Conservation (phyloP, 1,140 invertebrate species). For the Lasaia peninsularis region DNA sequence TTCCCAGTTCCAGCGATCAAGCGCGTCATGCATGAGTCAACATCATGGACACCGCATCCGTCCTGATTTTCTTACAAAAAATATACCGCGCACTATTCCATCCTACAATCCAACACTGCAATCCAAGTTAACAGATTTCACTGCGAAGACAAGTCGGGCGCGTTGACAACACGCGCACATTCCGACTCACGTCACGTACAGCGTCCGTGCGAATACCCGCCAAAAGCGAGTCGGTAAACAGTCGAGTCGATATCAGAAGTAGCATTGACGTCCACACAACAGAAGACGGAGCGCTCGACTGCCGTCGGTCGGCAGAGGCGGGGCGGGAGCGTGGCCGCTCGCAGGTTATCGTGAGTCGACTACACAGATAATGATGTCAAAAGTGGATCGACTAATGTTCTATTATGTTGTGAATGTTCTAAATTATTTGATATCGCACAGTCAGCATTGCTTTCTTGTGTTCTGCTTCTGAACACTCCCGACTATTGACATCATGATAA, state of each 20-base stretch:
- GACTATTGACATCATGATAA: conserved; percentile 34
- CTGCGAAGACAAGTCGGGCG: conserved; percentile 40
- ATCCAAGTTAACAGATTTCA: conserved; percentile 70
- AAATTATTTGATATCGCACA: conserved; percentile 48
- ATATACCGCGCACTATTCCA: conserved; percentile 41
- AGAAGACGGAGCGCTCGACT: conserved; percentile 58
- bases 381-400: conserved; percentile 75
- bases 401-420: conserved; percentile 70
- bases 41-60: conserved; percentile 68
- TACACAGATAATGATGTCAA: conserved; percentile 76
- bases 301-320: conserved; percentile 37
- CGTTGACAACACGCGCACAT: conserved; percentile 56
- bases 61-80: conserved; percentile 56
- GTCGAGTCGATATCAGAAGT: conserved; percentile 12
- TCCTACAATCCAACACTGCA: conserved; percentile 72
- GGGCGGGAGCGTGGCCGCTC: conserved; percentile 55
- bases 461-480: conserved; percentile 18
- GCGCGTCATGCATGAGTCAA: conserved; percentile 72
- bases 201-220: conserved; percentile 62
- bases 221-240: conserved; percentile 44
- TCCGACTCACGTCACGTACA: conserved; percentile 61
- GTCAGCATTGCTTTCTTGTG: conserved; percentile 32
- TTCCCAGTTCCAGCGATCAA: conserved; percentile 64
- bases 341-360: conserved; percentile 69
- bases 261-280: conserved; percentile 39